A percentile compares a stretch with the other conserved stretches of the same genome.
phyloP scores from a whole-genome alignment of 2,888 invertebrate genomes.

The Elysia crispata region DNA sequence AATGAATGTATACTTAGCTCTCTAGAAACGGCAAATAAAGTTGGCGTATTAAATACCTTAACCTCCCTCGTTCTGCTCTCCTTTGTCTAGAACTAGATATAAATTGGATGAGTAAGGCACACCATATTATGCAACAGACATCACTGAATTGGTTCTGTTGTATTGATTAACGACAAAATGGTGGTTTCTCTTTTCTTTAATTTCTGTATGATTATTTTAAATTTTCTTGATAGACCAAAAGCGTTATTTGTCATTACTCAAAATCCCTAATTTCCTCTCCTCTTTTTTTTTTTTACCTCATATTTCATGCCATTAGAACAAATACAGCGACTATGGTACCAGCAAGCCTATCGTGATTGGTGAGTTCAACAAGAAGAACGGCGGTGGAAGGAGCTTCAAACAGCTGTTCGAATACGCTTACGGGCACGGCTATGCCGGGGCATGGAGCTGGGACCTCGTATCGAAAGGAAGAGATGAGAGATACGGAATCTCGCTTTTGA shows the following conservation, averaged over 20 bases:
- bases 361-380: conserved; percentile 56
- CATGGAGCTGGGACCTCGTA: conserved; percentile 58
- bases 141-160: no score
- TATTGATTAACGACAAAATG: no score
- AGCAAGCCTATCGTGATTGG: conserved; percentile 62
- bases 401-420: conserved; percentile 59
- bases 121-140: no score
- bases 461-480: conserved; percentile 18
- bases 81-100: no score
- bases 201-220: no score
- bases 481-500: conserved; percentile 29
- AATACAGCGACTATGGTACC: conserved; percentile 54
- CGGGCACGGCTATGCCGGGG: conserved; percentile 59
- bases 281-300: no score
- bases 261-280: neutral
- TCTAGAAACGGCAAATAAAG: no score
- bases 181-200: neutral
- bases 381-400: conserved; percentile 52
- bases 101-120: no score
- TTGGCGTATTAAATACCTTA: no score
- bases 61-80: no score
- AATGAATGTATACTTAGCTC: no score
- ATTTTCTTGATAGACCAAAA: neutral
- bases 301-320: conserved; percentile 56
- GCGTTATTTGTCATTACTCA: no score